Evolutionary conservation across 1,140 invertebrate genomes (phyloP).

Genomic region (Ericerus pela): DNA sequence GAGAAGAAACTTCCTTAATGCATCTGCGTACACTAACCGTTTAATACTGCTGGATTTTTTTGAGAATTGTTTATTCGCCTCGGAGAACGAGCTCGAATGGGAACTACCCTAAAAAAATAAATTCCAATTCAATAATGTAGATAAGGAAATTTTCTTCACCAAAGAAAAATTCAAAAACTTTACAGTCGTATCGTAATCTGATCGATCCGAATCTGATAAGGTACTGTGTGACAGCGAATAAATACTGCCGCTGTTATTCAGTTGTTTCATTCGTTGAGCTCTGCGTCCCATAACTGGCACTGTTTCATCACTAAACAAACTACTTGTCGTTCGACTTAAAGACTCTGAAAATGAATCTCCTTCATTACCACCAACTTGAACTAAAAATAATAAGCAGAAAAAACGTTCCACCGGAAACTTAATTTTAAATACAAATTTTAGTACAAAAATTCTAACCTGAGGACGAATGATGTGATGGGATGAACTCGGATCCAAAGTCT

Average conservation of each 20-base stretch:
- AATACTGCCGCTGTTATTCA: constrained; percentile 7
- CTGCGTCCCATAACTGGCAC: constrained; percentile 19
- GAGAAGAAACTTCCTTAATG: neutral
- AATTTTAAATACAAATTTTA: no score
- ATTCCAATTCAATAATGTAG: neutral
- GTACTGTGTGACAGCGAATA: constrained; percentile 16
- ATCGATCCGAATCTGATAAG: constrained; percentile 36
- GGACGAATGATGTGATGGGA: no score
- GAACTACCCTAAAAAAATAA: neutral
- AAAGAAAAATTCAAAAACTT: neutral
- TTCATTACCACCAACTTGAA: neutral
- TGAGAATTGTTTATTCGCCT: neutral
- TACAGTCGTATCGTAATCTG: constrained; percentile 28
- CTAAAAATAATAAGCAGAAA: no score
- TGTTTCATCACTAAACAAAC: constrained; percentile 41
- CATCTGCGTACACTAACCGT: neutral
- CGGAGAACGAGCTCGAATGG: neutral
- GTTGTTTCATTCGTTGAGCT: constrained; percentile 18
- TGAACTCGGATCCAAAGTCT: no score
- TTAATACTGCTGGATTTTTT: neutral
- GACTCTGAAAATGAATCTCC: neutral
- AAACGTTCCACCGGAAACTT: no score
- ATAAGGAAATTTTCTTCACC: no score
- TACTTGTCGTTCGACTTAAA: constrained; percentile 32
- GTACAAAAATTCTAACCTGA: no score